Base-by-base conservation (phyloP, 2,797 vertebrate genomes). In the Anguilla marmorata region DNA sequence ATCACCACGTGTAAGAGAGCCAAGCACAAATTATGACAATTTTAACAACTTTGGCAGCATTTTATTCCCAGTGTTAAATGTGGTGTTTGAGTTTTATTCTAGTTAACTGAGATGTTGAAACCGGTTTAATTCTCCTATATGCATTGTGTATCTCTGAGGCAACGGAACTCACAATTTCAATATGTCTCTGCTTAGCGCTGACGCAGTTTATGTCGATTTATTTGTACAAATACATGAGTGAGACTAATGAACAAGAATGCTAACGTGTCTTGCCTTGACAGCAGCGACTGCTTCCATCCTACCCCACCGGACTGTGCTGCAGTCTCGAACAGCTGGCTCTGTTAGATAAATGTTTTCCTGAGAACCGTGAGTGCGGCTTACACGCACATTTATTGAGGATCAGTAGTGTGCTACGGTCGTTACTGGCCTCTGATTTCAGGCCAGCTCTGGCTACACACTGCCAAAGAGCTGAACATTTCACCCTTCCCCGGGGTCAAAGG, bases 381-480 rank as follows among this genome's bases (percentile, higher is more conserved):
- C 79, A 82, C 50, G 79, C 24, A 50, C 24, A 82, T 82, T 50
- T 82, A 82, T 50, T 50, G 79, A 50, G 79, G 79, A 50, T 82
- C 79, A 48, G 79, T 82, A 6, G 79, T 50, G 45, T 45, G 11
- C 79, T 82, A 50, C 8, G 41, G 79, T 48, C 41, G 24, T 82
- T 82, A 82, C 41, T 48, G 24, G 21, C 50, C 79, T 50, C 4
- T 82, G 45, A 45, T 82, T 82, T 50, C 79, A 82, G 45, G 79
- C 79, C 79, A 82, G 45, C 74, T 2, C 37, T 79, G 21, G 79
- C n/a, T 45, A 50, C 41, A 82, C 50, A 21, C 79, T 48, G 79
- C 79, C 41, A 82, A 45, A 50, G 79, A 82, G 79, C 45, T 82
- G 45, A 82, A 50, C 7, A 82, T 82, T 82, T 82, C 19, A 45